These are phyloP conservation scores for Micronycteris hirsuta DNA, from an alignment of 2,113 vertebrate genomes.

Conservation along the genomic window DNA sequence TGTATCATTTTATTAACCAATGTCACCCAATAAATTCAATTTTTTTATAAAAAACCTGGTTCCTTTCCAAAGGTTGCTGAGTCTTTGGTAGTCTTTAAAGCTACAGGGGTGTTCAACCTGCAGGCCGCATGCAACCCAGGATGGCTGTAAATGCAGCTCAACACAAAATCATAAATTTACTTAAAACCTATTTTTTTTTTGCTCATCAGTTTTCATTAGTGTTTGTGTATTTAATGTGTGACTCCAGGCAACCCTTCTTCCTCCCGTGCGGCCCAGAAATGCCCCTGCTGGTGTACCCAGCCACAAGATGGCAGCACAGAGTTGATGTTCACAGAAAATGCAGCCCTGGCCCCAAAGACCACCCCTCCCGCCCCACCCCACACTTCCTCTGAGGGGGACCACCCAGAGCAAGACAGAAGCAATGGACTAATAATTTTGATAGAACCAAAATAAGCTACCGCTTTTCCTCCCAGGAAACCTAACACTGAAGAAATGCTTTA, in stretches of 20 bases:
- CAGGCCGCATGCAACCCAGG: too few relatives aligned
- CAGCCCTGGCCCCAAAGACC: background rate
- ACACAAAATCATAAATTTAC: too few relatives aligned
- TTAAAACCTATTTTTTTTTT: too few relatives aligned
- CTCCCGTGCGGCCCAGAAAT: too few relatives aligned
- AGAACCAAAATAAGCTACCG: background rate
- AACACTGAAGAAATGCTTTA: constrained; percentile 51
- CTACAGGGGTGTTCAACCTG: too few relatives aligned
- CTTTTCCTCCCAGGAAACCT: constrained; percentile 54
- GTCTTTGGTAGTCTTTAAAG: background rate
- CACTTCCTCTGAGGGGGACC: background rate
- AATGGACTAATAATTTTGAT: constrained; percentile 34
- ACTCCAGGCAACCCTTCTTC: too few relatives aligned
- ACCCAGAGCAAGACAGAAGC: constrained; percentile 13
- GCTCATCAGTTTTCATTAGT: too few relatives aligned
- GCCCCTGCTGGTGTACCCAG: constrained; percentile 71
- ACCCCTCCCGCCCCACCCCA: too few relatives aligned
- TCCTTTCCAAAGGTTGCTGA: constrained; percentile 28
- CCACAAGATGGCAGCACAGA: constrained; percentile 79
- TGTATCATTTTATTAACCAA: too few relatives aligned
- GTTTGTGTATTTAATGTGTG: too few relatives aligned
- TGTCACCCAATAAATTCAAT: too few relatives aligned
- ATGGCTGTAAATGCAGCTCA: too few relatives aligned
- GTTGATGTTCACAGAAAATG: constrained; percentile 51
- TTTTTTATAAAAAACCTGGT: background rate